Conservation (phyloP, 2,888 invertebrate species). For the Zele albiditarsus region DNA sequence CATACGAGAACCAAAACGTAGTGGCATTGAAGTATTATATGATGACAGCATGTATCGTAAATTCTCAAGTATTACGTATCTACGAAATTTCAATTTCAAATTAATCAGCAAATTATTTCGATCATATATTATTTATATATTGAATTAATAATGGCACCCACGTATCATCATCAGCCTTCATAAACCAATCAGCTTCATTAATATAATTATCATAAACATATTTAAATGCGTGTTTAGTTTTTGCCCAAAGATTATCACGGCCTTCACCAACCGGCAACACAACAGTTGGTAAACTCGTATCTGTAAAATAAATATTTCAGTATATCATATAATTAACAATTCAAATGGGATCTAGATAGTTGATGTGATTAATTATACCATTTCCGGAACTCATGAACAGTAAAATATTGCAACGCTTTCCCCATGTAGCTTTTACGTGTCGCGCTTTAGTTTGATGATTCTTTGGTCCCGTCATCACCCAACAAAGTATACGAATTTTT, state of each 20-base stretch:
- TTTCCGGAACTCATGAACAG: slow-evolving; percentile 89
- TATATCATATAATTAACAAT: background rate
- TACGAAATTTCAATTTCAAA: slow-evolving; percentile 67
- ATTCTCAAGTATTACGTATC: slow-evolving; percentile 96
- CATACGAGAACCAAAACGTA: slow-evolving; percentile 94
- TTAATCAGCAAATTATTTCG: slow-evolving; percentile 23
- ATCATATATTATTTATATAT: background rate
- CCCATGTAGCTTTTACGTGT: slow-evolving; percentile 97
- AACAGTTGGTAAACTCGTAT: slow-evolving; percentile 83
- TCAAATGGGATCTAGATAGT: too few species aligned
- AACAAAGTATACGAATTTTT: slow-evolving; percentile 92
- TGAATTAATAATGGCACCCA: slow-evolving; percentile 70
- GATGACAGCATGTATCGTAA: slow-evolving; percentile 89
- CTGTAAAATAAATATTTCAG: slow-evolving; percentile 68
- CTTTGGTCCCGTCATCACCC: slow-evolving; percentile 95
- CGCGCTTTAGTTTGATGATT: slow-evolving; percentile 92
- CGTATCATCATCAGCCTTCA: slow-evolving; percentile 99
- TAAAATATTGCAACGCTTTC: slow-evolving; percentile 89
- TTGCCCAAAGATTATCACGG: slow-evolving; percentile 96
- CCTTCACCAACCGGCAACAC: slow-evolving; percentile 91
- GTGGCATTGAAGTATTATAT: slow-evolving; percentile 81
- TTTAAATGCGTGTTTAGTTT: slow-evolving; percentile 95
- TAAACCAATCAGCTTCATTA: slow-evolving; percentile 95
- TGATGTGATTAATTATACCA: slow-evolving; percentile 73
- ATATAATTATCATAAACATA: slow-evolving; percentile 89